phyloP scores from a whole-genome alignment of 2,888 invertebrate species.

The Dione vanillae region DNA sequence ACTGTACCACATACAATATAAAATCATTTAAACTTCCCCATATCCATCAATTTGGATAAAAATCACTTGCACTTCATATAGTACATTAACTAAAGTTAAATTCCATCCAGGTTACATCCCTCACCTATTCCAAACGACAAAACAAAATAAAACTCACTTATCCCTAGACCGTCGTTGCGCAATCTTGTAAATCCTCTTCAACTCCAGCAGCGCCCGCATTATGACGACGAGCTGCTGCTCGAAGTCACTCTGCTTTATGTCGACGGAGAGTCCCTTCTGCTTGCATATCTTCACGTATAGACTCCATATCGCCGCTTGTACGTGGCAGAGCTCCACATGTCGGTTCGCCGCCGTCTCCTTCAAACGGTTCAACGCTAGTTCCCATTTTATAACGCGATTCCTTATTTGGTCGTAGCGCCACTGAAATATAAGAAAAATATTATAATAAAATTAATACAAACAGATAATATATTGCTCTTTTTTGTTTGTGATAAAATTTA shows the following conservation, averaged over 20 bases:
- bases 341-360: constrained; percentile 83
- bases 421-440: too few relatives aligned
- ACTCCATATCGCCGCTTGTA: constrained; percentile 84
- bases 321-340: constrained; percentile 83
- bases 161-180: constrained; percentile 72
- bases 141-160: constrained; percentile 59
- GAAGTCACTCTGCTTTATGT: constrained; percentile 77
- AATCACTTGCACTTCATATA: too few relatives aligned
- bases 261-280: constrained; percentile 77
- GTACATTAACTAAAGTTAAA: too few relatives aligned
- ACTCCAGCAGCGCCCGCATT: constrained; percentile 84
- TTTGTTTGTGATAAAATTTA: too few relatives aligned
- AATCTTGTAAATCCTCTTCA: constrained; percentile 76
- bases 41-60: too few relatives aligned
- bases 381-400: constrained; percentile 85
- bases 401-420: constrained; percentile 85
- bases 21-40: too few relatives aligned
- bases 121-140: too few relatives aligned
- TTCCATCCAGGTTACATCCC: too few relatives aligned
- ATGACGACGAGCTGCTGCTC: constrained; percentile 86
- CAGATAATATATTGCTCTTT: too few relatives aligned
- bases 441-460: too few relatives aligned
- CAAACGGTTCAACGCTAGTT: constrained; percentile 83
- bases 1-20: too few relatives aligned
- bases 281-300: constrained; percentile 86